These are phyloP conservation scores for Spialia ferax DNA, from an alignment of 2,888 invertebrate genomes.

Conservation along the genomic window DNA sequence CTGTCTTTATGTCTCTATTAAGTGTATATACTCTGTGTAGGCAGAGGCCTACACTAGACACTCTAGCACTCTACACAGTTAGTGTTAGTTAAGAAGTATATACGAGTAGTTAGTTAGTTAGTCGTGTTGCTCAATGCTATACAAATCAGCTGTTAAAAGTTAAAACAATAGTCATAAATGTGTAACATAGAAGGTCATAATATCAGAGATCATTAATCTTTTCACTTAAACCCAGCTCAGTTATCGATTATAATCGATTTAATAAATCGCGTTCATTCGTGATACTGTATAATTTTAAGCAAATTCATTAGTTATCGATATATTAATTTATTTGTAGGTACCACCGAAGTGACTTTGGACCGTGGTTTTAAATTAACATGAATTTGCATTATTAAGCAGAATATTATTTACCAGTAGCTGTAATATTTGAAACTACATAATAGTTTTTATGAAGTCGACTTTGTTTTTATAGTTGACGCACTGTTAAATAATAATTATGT, in stretches of 20 bases:
- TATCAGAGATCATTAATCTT: constrained; percentile 14
- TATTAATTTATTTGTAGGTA: constrained; percentile 26
- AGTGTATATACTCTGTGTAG: too few species aligned
- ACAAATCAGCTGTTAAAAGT: neutral
- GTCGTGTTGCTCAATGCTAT: neutral
- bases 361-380: constrained; percentile 30
- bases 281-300: constrained; percentile 39
- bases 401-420: constrained; percentile 29
- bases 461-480: constrained; percentile 10
- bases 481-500: neutral
- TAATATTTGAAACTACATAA: constrained; percentile 21
- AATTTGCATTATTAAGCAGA: constrained; percentile 31
- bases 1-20: too few species aligned
- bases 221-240: constrained; percentile 2
- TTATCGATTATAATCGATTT: constrained; percentile 30
- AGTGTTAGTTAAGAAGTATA: too few species aligned
- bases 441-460: constrained; percentile 7
- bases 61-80: too few species aligned
- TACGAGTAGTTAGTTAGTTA: too few species aligned
- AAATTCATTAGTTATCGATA: constrained; percentile 37
- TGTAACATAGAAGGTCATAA: neutral
- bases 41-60: too few species aligned
- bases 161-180: neutral
- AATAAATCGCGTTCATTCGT: constrained; percentile 14
- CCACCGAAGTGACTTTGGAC: constrained; percentile 11